Evolutionary conservation across 2,888 invertebrate species (phyloP), one percentile per base, ranked within the genome.

Genomic region (Phengaris arion): DNA sequence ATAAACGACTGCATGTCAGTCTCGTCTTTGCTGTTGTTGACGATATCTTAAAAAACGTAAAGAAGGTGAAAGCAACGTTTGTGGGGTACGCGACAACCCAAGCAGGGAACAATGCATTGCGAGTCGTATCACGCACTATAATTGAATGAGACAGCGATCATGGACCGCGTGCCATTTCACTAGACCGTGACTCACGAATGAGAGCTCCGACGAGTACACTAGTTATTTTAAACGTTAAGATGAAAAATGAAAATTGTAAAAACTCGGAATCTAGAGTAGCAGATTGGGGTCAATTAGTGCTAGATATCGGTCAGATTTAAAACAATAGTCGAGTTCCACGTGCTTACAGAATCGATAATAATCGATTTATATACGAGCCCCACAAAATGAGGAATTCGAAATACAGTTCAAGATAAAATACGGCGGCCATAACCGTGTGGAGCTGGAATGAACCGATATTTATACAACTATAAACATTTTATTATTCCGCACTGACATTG

Each of bases 161-260:
- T 86, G 87, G 86, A 79, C 86, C 83, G 86, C 88, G 89, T 87
- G 87, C 90, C 89, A 89, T 92, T 91, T 90, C 89, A 87, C 87
- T 85, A 84, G 85, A 84, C 89, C 92, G 93, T 92, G 93, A 92
- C 91, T 92, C 93, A 93, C 92, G 92, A 92, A 92, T 92, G 92
- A 92, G 91, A 92, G 85, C 91, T 90, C 80, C 85, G 85, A 83
- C 85, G 86, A 91, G 89, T 92, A 92, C 86, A 84, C 85, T 83
- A 87, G 86, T 86, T 89, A 90, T 89, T 89, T 89, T 90, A 91
- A 86, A 87, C 87, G 72, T 35, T 13, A 54, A 35, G 35, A 72
- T 35, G 22, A 10, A 35, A 52, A 72, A 82, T 85, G 85, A 85
- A 81, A 85, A 87, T 84, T 72, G 52, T 72, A 72, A 54, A 72